These are phyloP conservation scores for Psammodynastes pulverulentus DNA, from an alignment of 2,113 vertebrate species.

Conservation along the genomic window DNA sequence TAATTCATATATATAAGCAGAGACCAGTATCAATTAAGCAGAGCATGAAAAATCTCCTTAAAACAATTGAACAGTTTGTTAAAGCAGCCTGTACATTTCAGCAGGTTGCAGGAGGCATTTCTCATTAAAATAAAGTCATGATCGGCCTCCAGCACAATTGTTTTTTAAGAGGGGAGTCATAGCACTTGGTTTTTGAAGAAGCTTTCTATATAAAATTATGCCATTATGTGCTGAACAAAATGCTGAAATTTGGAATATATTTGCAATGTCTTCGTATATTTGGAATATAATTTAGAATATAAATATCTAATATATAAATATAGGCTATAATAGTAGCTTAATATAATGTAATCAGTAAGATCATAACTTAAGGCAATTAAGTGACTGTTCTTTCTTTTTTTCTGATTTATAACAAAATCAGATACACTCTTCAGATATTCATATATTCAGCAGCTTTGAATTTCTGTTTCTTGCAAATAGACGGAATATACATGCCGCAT, in stretches of 20 bases:
- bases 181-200: not conserved
- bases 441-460: not conserved
- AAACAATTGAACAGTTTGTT: not conserved
- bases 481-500: not conserved
- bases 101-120: not conserved
- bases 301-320: not conserved
- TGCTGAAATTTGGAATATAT: not conserved
- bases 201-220: not conserved
- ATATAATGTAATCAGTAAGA: not conserved
- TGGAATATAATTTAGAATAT: not conserved
- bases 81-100: not conserved
- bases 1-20: not conserved
- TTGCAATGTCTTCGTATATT: not conserved
- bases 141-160: not conserved
- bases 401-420: not conserved
- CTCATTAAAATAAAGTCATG: not conserved
- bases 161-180: not conserved
- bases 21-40: not conserved
- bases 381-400: not conserved
- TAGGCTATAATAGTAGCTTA: not conserved
- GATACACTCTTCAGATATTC: not conserved
- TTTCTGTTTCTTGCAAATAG: not conserved
- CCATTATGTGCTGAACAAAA: not conserved
- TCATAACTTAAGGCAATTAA: not conserved
- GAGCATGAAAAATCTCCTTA: not conserved